Evolutionary conservation across 2,888 invertebrate species (phyloP), one percentile per base, ranked within the genome.

Genomic region (Acrobasis suavella): DNA sequence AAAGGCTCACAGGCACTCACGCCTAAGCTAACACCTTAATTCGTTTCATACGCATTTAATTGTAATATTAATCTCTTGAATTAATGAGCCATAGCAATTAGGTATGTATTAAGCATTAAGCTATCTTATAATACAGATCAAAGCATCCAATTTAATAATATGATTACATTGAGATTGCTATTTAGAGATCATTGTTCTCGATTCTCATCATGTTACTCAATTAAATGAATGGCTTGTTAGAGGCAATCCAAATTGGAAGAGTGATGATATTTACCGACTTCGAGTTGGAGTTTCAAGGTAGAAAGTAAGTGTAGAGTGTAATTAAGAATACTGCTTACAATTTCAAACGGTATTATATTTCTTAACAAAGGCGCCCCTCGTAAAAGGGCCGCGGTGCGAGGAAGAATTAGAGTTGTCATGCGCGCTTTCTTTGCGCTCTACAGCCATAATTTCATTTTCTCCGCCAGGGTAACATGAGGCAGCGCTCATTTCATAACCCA

Each of bases 401-500:
- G 73, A 76, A 77, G 75, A 78, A 80, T 79, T 76, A 75, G 74
- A 81, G 74, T 61, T 77, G 81, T 80, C 83, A 83, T 83, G 83
- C 77, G 73, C 75, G 83, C 83, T 89, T 89, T 90, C 88, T 88
- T 88, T 86, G 80, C 81, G 78, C 76, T 80, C 81, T 77, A 78
- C 76, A 76, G 80, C 82, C 81, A 86, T 91, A 91, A 91, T 89
- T 90, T 87, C 82, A 89, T 90, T 91, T 90, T 86, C 85, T 83
- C 80, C 75, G 76, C 74, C 78, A 72, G 83, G 80, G 83, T 81
- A 86, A 87, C 89, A 86, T 83, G 85, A 86, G 81, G 84, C 85
- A 81, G 80, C 86, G 85, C 87, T 87, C 86, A 85, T 89, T 91
- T 89, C 87, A 89, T 91, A 91, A 89, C 86, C 85, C 85, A 87